Conservation (phyloP, 2,797 vertebrate genomes). For the Alfaro cultratus region DNA sequence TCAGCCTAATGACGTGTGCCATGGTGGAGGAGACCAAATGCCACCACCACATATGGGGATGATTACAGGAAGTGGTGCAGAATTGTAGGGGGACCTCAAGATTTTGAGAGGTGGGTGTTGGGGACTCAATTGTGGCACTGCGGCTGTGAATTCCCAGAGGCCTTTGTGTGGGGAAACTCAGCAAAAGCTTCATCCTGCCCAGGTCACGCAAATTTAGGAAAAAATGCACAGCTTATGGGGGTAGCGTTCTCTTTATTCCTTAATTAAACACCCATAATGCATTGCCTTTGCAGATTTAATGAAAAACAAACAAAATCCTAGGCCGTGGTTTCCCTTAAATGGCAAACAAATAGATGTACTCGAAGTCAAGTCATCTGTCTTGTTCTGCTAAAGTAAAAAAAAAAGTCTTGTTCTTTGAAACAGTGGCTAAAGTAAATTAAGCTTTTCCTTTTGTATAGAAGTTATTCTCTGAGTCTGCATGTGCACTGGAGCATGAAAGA, state of each 20-base stretch:
- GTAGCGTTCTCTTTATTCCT: slow-evolving; percentile 63
- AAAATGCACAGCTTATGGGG: slow-evolving; percentile 62
- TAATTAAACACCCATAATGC: slow-evolving; percentile 69
- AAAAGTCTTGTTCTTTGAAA: slow-evolving; percentile 25
- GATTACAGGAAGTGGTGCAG: slow-evolving; percentile 82
- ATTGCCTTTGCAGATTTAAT: slow-evolving; percentile 45
- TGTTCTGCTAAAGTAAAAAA: not conserved
- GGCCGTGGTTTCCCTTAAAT: not conserved
- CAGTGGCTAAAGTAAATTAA: slow-evolving; percentile 68
- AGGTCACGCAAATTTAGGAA: slow-evolving; percentile 80
- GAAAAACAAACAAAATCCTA: slow-evolving; percentile 33
- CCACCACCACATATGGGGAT: slow-evolving; percentile 83
- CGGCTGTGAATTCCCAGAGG: slow-evolving; percentile 73
- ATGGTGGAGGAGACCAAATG: slow-evolving; percentile 72
- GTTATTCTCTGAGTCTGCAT: slow-evolving; percentile 74
- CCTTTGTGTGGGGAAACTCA: slow-evolving; percentile 72
- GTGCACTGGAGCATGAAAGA: slow-evolving; percentile 71
- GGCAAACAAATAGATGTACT: not conserved
- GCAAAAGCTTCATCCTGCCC: slow-evolving; percentile 69
- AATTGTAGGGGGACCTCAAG: slow-evolving; percentile 71
- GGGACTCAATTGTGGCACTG: slow-evolving; percentile 63
- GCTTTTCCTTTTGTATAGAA: slow-evolving; percentile 71
- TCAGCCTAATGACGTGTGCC: slow-evolving; percentile 83
- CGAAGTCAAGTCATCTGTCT: not conserved
- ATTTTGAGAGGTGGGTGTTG: slow-evolving; percentile 54